These are phyloP conservation scores for Planococcus citri DNA, from an alignment of 1,140 invertebrate genomes.

Conservation along the genomic window DNA sequence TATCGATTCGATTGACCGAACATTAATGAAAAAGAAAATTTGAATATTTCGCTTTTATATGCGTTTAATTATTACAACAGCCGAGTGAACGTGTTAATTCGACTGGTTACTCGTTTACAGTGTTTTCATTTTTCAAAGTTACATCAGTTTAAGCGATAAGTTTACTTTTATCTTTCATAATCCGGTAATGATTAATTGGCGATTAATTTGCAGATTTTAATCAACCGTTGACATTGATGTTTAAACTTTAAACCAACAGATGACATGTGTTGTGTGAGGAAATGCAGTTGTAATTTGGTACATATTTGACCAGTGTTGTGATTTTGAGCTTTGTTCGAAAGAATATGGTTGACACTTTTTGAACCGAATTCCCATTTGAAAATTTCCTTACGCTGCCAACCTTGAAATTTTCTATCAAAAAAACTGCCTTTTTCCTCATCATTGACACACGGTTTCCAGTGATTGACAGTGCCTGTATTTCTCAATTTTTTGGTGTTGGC, in stretches of 20 bases:
- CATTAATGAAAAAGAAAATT: conserved; percentile 13
- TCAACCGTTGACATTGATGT: background rate
- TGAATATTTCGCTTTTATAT: conserved; percentile 12
- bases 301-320: too few relatives aligned
- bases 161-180: conserved; percentile 12
- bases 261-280: background rate
- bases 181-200: conserved; percentile 11
- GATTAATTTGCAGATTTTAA: background rate
- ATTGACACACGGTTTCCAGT: too few relatives aligned
- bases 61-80: background rate
- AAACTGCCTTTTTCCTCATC: too few relatives aligned
- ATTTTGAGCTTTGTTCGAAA: too few relatives aligned
- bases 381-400: too few relatives aligned
- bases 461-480: too few relatives aligned
- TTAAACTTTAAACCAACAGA: too few relatives aligned
- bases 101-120: background rate
- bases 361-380: too few relatives aligned
- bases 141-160: conserved; percentile 7
- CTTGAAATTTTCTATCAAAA: too few relatives aligned
- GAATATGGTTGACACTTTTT: too few relatives aligned
- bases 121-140: conserved; percentile 9
- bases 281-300: too few relatives aligned
- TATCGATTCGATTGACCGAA: background rate
- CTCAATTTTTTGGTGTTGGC: too few relatives aligned
- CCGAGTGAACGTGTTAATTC: conserved; percentile 2